Conservation (phyloP, 2,888 invertebrate genomes). For the Napeogenes sylphis region DNA sequence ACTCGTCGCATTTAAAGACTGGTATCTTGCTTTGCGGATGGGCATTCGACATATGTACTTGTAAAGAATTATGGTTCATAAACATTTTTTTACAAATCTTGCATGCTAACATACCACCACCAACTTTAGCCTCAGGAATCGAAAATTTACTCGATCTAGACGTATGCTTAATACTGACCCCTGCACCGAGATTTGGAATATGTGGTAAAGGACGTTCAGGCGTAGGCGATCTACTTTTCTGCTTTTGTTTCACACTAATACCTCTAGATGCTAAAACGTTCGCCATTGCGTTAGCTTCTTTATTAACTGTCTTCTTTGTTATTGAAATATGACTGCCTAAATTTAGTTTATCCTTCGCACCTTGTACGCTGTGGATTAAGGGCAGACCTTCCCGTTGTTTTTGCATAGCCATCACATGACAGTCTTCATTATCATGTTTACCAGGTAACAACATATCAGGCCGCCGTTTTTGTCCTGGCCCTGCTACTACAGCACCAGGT, state of each 20-base stretch:
- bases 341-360: conserved; percentile 79
- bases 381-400: conserved; percentile 84
- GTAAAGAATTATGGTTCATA: conserved; percentile 57
- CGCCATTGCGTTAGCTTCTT: conserved; percentile 86
- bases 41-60: conserved; percentile 61
- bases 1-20: conserved; percentile 81
- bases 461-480: conserved; percentile 67
- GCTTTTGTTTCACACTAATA: conserved; percentile 85
- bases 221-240: conserved; percentile 69
- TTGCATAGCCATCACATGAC: conserved; percentile 85
- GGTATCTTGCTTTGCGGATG: conserved; percentile 62
- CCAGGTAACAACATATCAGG: conserved; percentile 82
- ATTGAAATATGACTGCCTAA: conserved; percentile 85
- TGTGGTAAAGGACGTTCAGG: conserved; percentile 68
- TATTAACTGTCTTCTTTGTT: conserved; percentile 80
- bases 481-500: conserved; percentile 45
- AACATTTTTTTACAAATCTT: conserved; percentile 72
- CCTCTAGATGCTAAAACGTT: conserved; percentile 86
- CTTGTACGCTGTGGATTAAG: conserved; percentile 86
- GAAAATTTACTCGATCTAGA: conserved; percentile 65
- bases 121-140: conserved; percentile 66
- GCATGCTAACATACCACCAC: conserved; percentile 61
- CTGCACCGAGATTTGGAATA: conserved; percentile 70
- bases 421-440: conserved; percentile 85
- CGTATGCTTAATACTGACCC: conserved; percentile 74